Base-by-base conservation (phyloP, 2,797 vertebrate genomes). In the Hemibagrus guttatus region DNA sequence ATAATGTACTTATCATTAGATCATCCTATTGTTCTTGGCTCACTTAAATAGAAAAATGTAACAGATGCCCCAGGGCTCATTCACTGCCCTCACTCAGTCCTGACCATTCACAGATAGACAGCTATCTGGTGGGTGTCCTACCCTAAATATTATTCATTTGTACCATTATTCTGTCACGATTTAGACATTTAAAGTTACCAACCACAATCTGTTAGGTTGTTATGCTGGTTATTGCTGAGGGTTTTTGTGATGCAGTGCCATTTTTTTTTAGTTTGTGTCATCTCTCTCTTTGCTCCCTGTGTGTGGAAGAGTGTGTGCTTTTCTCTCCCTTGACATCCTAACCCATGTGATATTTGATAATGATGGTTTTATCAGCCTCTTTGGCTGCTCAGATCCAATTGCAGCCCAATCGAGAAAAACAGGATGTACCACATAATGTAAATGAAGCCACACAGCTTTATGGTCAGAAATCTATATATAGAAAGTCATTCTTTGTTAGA, bases 341-440 rank as follows among this genome's bases (percentile, higher is more conserved):
- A 88, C 87, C 86, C 81, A 72, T 86, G 71, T 86, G 87, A 88
- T 86, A 88, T 79, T 85, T 83, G 84, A 88, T 88, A 78, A 88
- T 88, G 82, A 84, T 63, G 84, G 84, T 63, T 88, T 88, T 88
- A 88, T 88, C 84, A 85, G 80, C 31, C 84, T 81, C 69, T 85
- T 88, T 66, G 83, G 59, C 87, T 85, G 59, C 68, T 85, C 68
- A 42, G 87, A 85, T 88, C 87, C 69, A 79, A 54, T 84, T 80
- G 56, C 86, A 87, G 54, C 63, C 56, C 74, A 63, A 80, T 84
- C 82, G 82, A 84, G 86, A 87, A 87, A 87, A 88, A 83, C 84
- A 85, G 84, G 84, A 85, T 79, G 72, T 64, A 83, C 28, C 16
- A 71, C 42, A 52, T 83, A 59, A 74, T 86, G 39, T 64, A 83